phyloP scores from a whole-genome alignment of 1,140 invertebrate genomes.

The Laupala kohalensis region DNA sequence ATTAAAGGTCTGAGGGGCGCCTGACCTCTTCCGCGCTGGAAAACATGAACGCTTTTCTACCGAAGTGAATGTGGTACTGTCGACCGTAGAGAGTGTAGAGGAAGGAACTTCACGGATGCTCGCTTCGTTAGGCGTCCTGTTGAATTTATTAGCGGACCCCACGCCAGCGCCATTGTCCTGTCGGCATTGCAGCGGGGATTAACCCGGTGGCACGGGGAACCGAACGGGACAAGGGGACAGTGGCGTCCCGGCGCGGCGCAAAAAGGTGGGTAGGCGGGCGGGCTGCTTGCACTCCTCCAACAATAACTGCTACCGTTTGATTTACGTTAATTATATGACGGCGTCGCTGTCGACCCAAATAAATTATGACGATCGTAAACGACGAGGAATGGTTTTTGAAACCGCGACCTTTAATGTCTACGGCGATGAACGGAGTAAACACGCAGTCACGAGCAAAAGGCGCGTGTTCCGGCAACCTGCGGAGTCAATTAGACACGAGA shows the following conservation, averaged over 20 bases:
- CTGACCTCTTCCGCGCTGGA: too few relatives aligned
- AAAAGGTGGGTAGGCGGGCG: background rate
- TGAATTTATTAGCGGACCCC: background rate
- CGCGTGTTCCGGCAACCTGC: too few relatives aligned
- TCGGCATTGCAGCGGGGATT: background rate
- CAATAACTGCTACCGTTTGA: background rate
- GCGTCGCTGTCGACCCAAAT: background rate
- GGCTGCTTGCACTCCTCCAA: background rate
- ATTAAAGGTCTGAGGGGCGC: too few relatives aligned
- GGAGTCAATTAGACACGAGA: too few relatives aligned
- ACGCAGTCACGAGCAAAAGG: too few relatives aligned
- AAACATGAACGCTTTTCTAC: too few relatives aligned
- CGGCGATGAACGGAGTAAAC: background rate
- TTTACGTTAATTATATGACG: background rate
- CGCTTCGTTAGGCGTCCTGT: background rate
- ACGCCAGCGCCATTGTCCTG: background rate
- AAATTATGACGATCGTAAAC: background rate
- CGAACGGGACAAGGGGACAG: too few relatives aligned
- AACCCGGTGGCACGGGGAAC: too few relatives aligned
- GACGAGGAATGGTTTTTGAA: background rate
- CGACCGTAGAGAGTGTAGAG: too few relatives aligned
- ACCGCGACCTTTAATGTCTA: background rate
- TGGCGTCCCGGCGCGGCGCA: too few relatives aligned
- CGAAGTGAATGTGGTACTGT: background rate
- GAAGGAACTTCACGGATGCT: too few relatives aligned